Evolutionary conservation across 2,113 vertebrate genomes (phyloP).

Genomic region (Scalopus aquaticus): DNA sequence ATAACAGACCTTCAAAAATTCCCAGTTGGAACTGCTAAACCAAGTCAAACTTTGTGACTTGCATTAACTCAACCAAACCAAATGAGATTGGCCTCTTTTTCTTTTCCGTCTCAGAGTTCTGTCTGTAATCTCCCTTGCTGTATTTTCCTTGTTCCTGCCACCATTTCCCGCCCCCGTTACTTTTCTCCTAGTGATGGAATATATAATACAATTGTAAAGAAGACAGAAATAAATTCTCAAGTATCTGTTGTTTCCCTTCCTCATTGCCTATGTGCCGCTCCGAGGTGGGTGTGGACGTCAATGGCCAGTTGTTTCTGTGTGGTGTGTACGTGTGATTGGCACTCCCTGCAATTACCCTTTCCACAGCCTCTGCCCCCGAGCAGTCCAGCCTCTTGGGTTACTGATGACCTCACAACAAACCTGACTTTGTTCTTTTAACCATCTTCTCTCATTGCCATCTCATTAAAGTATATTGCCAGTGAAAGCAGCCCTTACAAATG

Average conservation of each 20-base stretch:
- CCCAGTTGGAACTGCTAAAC: not conserved
- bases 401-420: slow-evolving; percentile 80
- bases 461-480: slow-evolving; percentile 82
- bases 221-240: not conserved
- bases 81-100: not conserved
- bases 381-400: slow-evolving; percentile 82
- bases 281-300: not conserved
- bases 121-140: not conserved
- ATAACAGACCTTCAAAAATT: not conserved
- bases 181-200: not conserved
- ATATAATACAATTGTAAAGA: not conserved
- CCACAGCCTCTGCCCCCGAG: slow-evolving; percentile 76
- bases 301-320: slow-evolving; percentile 62
- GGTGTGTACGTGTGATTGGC: slow-evolving; percentile 65
- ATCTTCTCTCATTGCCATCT: slow-evolving; percentile 82
- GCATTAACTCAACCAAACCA: not conserved
- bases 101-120: not conserved
- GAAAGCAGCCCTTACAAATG: slow-evolving; percentile 80
- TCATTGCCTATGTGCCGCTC: not conserved
- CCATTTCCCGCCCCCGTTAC: not conserved
- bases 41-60: not conserved
- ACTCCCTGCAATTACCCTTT: slow-evolving; percentile 84
- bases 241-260: not conserved
- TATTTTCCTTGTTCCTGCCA: not conserved
- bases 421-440: slow-evolving; percentile 85